These are phyloP conservation scores for Podilymbus podiceps DNA, from an alignment of 2,113 vertebrate species.

Conservation along the genomic window DNA sequence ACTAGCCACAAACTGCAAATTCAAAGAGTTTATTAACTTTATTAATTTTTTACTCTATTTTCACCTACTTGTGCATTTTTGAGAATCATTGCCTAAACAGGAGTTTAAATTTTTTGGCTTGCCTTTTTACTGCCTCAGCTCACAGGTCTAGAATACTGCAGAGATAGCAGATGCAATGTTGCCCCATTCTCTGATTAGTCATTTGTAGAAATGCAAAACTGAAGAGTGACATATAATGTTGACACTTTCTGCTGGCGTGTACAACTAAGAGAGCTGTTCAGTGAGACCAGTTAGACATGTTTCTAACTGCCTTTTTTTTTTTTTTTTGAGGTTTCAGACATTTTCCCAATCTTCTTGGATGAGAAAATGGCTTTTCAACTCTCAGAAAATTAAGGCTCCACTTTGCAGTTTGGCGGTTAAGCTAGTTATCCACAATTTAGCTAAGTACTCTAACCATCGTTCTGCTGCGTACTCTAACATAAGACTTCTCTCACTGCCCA, in stretches of 20 bases:
- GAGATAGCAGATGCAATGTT: not conserved
- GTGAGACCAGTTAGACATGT: not conserved
- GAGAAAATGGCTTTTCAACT: not conserved
- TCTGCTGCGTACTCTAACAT: not conserved
- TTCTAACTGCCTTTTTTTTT: fast-evolving
- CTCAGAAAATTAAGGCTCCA: not conserved
- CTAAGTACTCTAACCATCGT: not conserved
- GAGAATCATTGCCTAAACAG: not conserved
- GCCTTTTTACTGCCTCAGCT: not conserved
- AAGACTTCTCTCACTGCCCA: not conserved
- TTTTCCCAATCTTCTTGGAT: not conserved
- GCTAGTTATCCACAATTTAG: not conserved
- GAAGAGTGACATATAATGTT: not conserved
- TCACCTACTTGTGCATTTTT: not conserved
- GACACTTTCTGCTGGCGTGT: not conserved
- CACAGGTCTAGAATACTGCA: not conserved
- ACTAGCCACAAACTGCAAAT: not conserved
- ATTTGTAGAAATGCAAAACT: not conserved
- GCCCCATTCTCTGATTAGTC: not conserved
- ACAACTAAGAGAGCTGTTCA: not conserved
- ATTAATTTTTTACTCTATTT: not conserved
- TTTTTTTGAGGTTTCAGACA: not conserved
- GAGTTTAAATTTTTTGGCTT: not conserved
- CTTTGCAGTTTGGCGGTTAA: not conserved
- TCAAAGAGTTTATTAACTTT: not conserved